Evolutionary conservation across 2,888 invertebrate genomes (phyloP), one percentile per base, ranked within the genome.

Genomic region (Platycnemis pennipes): DNA sequence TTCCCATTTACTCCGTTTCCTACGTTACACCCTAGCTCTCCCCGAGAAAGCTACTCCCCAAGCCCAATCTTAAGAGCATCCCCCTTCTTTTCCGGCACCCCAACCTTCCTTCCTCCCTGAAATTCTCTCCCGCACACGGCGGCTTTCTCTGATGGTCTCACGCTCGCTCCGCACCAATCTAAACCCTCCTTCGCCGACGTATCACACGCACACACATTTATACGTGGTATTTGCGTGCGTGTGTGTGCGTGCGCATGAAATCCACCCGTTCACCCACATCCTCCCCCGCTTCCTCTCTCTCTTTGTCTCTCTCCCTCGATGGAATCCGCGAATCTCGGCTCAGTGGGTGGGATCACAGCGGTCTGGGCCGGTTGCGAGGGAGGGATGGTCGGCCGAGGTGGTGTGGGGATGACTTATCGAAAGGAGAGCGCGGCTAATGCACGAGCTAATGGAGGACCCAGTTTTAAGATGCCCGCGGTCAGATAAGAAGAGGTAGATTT

Each of bases 361-460:
- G 37, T 13, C 63, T 7, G 11, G 11, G 37, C 5, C 37, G 77
- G 77, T 26, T 2, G 37, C 11, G 77, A n/a, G 13, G 37, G 37
- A 31, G 31, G 37, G 16, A 37, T n/a, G 13, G 37, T 22, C 11
- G 77, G 13, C 7, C 8, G 56, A 56, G 22, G 22, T 4, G 56
- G 56, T 13, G 77, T 37, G 77, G 77, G 77, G 77, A 77, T 77
- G 77, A 77, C 77, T 77, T 77, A 77, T 77, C 37, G 77, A 77
- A 77, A 77, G 77, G 77, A 77, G 77, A 77, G 77, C 77, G 77
- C 37, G 77, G 77, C 77, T 77, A 77, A 77, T 77, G 37, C 37
- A 77, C 77, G 77, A 77, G 77, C 77, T 77, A 77, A 77, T 77
- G 77, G 77, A 77, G 77, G 77, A 16, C 77, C 37, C 77, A 77